Evolutionary conservation across 2,797 vertebrate genomes (phyloP).

Genomic region (Apogon talboti): DNA sequence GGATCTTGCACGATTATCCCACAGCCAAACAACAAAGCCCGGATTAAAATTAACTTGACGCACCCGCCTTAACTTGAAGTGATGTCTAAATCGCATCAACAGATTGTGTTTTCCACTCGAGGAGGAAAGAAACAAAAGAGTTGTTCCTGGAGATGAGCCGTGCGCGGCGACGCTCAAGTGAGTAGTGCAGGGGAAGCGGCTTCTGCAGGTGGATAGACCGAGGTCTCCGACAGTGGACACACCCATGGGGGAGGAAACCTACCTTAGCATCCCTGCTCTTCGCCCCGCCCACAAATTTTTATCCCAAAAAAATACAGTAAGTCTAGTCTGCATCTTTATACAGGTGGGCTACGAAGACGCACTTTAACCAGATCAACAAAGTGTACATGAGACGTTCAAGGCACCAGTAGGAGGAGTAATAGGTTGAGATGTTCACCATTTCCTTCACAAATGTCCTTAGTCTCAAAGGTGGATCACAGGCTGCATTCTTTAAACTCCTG

Average conservation of each 20-base stretch:
- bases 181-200: conserved; percentile 51
- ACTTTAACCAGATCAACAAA: neutral
- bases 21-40: conserved; percentile 68
- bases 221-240: conserved; percentile 73
- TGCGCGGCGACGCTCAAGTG: conserved; percentile 46
- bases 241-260: conserved; percentile 82
- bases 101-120: conserved; percentile 48
- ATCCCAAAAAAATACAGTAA: conserved; percentile 11
- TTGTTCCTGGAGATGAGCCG: conserved; percentile 49
- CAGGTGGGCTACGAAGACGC: conserved; percentile 16
- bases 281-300: conserved; percentile 45
- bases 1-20: conserved; percentile 74
- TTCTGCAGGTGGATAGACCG: conserved; percentile 84
- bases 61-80: conserved; percentile 59
- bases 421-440: neutral
- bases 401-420: conserved; percentile 3
- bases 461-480: too few species aligned
- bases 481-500: too few species aligned
- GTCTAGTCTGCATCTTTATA: conserved; percentile 10
- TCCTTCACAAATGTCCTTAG: neutral
- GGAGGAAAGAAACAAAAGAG: conserved; percentile 52
- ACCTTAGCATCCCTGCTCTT: conserved; percentile 72
- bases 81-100: conserved; percentile 55
- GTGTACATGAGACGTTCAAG: neutral
- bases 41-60: conserved; percentile 70